phyloP scores from a whole-genome alignment of 2,888 invertebrate species.

The Poecilus cupreus region DNA sequence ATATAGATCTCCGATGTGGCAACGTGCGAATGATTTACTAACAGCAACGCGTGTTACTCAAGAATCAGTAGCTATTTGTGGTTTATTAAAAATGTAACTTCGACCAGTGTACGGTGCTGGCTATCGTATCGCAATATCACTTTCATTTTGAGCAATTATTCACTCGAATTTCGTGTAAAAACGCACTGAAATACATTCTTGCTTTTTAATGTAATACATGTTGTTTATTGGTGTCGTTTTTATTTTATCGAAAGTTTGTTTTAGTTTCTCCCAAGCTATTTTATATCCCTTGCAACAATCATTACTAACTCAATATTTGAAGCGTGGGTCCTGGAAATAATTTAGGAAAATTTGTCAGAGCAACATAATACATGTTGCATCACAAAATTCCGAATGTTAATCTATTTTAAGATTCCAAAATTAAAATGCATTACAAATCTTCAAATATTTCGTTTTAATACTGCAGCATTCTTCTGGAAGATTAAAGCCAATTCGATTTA shows the following conservation, averaged over 20 bases:
- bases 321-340: too few relatives aligned
- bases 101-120: neutral
- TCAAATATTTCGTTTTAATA: too few relatives aligned
- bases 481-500: too few relatives aligned
- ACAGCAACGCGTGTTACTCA: constrained; percentile 12
- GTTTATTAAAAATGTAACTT: constrained; percentile 42
- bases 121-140: constrained; percentile 31
- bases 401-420: too few relatives aligned
- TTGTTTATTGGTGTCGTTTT: neutral
- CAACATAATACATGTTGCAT: too few relatives aligned
- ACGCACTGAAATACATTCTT: constrained; percentile 23
- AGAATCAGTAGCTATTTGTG: constrained; percentile 37
- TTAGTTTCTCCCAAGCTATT: constrained; percentile 14
- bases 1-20: constrained; percentile 6
- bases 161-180: constrained; percentile 37
- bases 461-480: too few relatives aligned
- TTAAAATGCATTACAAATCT: too few relatives aligned
- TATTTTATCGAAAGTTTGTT: constrained; percentile 27
- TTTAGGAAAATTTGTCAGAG: too few relatives aligned
- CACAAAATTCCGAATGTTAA: too few relatives aligned
- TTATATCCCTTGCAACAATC: neutral
- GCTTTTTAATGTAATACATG: constrained; percentile 15
- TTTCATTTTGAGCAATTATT: constrained; percentile 55
- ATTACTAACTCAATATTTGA: too few relatives aligned
- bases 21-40: constrained; percentile 17